These are phyloP conservation scores for Kryphioiulus occultus DNA, from an alignment of 2,888 invertebrate genomes.

Conservation along the genomic window DNA sequence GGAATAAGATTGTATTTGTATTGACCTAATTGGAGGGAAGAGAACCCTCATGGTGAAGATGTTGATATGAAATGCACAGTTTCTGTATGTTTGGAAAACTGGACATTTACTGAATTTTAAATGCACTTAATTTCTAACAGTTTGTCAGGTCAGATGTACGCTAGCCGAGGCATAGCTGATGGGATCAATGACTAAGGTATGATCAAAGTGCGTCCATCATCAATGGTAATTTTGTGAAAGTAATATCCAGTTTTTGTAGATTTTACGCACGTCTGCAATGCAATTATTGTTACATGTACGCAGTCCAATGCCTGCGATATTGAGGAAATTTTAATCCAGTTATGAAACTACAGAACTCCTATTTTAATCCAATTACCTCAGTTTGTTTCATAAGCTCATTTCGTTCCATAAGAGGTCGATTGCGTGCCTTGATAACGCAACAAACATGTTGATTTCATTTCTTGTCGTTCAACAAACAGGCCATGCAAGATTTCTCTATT, in stretches of 20 bases:
- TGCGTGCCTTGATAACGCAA: background rate
- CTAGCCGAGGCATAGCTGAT: too few species aligned
- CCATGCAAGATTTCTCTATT: background rate
- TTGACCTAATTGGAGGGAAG: background rate
- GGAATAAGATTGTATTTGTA: background rate
- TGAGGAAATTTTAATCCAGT: background rate
- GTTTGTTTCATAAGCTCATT: background rate
- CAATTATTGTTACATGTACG: background rate
- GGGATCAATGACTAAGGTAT: too few species aligned
- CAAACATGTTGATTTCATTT: slow-evolving; percentile 33
- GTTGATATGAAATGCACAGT: background rate
- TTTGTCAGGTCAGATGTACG: background rate
- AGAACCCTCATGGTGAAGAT: background rate
- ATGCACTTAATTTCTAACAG: background rate
- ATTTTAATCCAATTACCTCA: background rate
- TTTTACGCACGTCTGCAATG: background rate
- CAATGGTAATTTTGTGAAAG: too few species aligned
- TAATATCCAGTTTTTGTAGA: background rate
- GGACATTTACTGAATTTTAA: background rate
- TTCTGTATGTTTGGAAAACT: too few species aligned
- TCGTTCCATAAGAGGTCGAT: background rate
- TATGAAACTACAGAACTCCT: background rate
- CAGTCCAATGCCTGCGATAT: background rate
- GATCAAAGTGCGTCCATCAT: too few species aligned
- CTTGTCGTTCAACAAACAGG: background rate